Conservation (phyloP, 2,113 vertebrate species). For the Corvus moneduloides region DNA sequence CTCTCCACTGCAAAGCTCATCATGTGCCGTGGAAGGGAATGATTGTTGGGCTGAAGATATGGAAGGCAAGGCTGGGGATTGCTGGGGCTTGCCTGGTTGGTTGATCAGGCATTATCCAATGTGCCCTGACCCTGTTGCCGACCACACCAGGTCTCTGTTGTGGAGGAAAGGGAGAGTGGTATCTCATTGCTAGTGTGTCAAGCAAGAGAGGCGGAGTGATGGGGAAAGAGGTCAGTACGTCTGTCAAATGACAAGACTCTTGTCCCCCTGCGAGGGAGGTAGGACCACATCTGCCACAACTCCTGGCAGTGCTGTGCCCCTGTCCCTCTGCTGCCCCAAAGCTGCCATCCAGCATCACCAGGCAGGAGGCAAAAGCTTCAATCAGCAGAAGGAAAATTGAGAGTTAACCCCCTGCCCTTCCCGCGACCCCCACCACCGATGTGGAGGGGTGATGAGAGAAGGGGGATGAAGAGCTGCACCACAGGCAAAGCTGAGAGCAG, state of each 20-base stretch:
- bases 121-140: not conserved
- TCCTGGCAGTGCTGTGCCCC: not conserved
- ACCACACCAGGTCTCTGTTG: not conserved
- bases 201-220: not conserved
- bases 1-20: not conserved
- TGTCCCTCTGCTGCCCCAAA: not conserved
- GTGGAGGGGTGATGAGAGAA: not conserved
- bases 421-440: fast-evolving
- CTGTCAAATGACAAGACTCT: not conserved
- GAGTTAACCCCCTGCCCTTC: not conserved
- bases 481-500: not conserved
- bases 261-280: not conserved
- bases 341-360: not conserved
- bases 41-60: not conserved
- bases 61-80: not conserved
- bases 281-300: not conserved
- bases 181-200: not conserved
- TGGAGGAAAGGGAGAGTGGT: not conserved
- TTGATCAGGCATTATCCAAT: not conserved
- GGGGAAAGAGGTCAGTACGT: not conserved
- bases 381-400: conserved; percentile 8
- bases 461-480: not conserved
- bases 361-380: conserved; percentile 2
- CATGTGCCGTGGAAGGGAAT: fast-evolving
- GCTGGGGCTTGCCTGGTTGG: not conserved